These are phyloP conservation scores for Cryptocheilus praepositus DNA, from an alignment of 2,888 invertebrate species.

Conservation along the genomic window DNA sequence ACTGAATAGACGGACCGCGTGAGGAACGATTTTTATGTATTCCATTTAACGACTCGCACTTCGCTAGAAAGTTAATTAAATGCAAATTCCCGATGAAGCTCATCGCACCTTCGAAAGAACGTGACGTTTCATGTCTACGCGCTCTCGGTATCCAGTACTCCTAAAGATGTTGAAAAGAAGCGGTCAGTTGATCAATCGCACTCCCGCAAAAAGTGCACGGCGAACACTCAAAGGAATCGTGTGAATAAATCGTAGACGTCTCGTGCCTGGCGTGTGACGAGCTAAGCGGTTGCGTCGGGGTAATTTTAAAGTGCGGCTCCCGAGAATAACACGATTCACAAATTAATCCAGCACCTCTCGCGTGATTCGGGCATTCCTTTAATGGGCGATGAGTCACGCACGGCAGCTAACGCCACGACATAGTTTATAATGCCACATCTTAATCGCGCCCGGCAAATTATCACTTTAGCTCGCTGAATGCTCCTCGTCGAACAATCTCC, in stretches of 20 bases:
- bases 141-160: too few relatives aligned
- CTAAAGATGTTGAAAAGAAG: too few relatives aligned
- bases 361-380: slow-evolving; percentile 63
- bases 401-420: slow-evolving; percentile 47
- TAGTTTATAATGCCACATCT: slow-evolving; percentile 63
- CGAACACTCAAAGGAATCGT: too few relatives aligned
- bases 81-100: too few relatives aligned
- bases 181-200: too few relatives aligned
- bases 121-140: too few relatives aligned
- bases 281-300: slow-evolving; percentile 32
- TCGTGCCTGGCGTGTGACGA: slow-evolving; percentile 25
- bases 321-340: slow-evolving; percentile 50
- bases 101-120: too few relatives aligned
- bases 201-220: too few relatives aligned
- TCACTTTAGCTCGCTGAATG: slow-evolving; percentile 53
- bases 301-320: slow-evolving; percentile 46
- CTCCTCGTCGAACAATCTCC: slow-evolving; percentile 40
- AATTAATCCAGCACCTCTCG: slow-evolving; percentile 65
- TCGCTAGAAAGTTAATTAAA: too few relatives aligned
- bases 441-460: slow-evolving; percentile 66
- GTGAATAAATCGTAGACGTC: background rate
- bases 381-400: slow-evolving; percentile 68
- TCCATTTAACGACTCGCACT: too few relatives aligned
- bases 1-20: background rate
- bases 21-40: background rate